phyloP scores from a whole-genome alignment of 2,113 vertebrate genomes.

The Perccottus glenii region DNA sequence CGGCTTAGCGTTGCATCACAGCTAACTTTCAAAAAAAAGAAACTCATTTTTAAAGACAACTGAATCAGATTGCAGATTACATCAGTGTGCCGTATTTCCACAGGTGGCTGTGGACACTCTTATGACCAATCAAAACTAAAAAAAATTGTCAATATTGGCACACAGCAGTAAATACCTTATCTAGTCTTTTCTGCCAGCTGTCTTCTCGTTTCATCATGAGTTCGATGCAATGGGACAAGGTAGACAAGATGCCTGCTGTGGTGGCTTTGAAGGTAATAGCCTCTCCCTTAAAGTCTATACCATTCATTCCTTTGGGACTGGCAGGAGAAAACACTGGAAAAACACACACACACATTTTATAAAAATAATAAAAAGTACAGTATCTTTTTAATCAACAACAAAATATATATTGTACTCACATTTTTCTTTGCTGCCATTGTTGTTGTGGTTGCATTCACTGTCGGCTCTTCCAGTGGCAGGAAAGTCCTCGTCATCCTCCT shows the following conservation, averaged over 20 bases:
- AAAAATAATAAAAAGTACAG: background rate
- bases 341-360: background rate
- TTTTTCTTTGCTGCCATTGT: slow-evolving; percentile 94
- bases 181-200: slow-evolving; percentile 95
- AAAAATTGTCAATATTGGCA: background rate
- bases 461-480: slow-evolving; percentile 82
- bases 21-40: background rate
- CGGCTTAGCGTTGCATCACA: too few relatives aligned
- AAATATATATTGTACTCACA: slow-evolving; percentile 77
- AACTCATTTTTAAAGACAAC: background rate
- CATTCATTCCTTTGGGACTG: slow-evolving; percentile 90
- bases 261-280: slow-evolving; percentile 99
- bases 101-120: background rate
- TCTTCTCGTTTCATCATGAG: slow-evolving; percentile 97
- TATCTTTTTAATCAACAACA: background rate
- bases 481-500: slow-evolving; percentile 96
- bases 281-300: slow-evolving; percentile 98
- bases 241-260: slow-evolving; percentile 96
- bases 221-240: slow-evolving; percentile 96
- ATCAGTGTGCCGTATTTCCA: background rate
- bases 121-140: background rate
- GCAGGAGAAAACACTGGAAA: slow-evolving; percentile 87
- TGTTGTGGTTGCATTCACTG: slow-evolving; percentile 89
- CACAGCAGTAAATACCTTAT: slow-evolving; percentile 84
- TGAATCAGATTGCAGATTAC: too few relatives aligned